Base-by-base conservation (phyloP, 2,888 invertebrate species). In the Caenorhabditis doughertyi region DNA sequence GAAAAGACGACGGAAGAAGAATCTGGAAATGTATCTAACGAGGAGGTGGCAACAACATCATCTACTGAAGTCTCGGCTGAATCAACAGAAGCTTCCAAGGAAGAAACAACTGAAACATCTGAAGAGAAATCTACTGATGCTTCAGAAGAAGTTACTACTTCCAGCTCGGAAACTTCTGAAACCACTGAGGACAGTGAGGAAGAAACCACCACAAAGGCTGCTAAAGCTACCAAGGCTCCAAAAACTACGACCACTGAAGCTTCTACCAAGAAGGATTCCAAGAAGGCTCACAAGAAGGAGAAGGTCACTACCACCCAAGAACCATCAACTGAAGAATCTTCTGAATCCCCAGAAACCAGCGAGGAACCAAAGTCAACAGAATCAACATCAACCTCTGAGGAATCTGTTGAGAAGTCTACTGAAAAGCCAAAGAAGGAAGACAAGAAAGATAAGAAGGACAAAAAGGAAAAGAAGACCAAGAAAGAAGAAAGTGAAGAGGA, bases 1-100 rank as follows among this genome's bases (percentile, higher is more conserved):
- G 79, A 70, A 56, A 79, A 79, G 79, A 79, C 79, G 79, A 79
- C 79, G 70, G 79, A 79, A 79, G 58, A 79, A 56, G 71, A 79
- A 35, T 51, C 67, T 62, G 77, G 77, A 77, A 77, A 68, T 68
- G 64, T 56, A 64, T 79, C 79, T 7, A 60, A 60, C 44, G 77
- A 77, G 68, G 68, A 60, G 70, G 44, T 27, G 35, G 65, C 25
- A n/a, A 70, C 79, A 7, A 79, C 77, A 53, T 77, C 77, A 68
- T 77, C 77, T 39, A 68, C 68, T 32, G 68, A 77, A 51, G 77
- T 77, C 32, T 77, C 77, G 60, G 68, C 56, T 18, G 79, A 79
- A 23, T 79, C 79, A n/a, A 79, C 79, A 16, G 79, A 72, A 56
- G 72, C 79, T 3, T 58, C 79, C 2, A 49, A 62, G 49, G 65